Conservation (phyloP, 2,888 invertebrate genomes). For the Adelognathus sp. region DNA sequence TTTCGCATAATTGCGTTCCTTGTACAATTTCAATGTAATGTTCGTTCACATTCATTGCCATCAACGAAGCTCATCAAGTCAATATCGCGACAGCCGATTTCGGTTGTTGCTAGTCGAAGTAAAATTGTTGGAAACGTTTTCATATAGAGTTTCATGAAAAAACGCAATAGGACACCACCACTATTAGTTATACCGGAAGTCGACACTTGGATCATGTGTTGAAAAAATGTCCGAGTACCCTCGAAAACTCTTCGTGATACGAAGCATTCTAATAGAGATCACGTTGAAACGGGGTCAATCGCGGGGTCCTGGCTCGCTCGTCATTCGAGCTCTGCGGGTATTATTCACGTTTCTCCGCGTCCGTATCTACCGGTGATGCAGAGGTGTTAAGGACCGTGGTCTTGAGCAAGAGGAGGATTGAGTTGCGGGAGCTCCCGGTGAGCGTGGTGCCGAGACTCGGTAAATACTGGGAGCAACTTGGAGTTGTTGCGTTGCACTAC, state of each 20-base stretch:
- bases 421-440: slow-evolving; percentile 49
- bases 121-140: too few species aligned
- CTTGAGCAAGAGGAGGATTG: slow-evolving; percentile 56
- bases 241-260: slow-evolving; percentile 9
- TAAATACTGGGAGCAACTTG: slow-evolving; percentile 61
- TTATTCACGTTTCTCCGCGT: slow-evolving; percentile 53
- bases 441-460: slow-evolving; percentile 47
- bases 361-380: slow-evolving; percentile 26
- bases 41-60: too few species aligned
- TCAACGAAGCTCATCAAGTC: too few species aligned
- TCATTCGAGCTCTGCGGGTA: slow-evolving; percentile 50
- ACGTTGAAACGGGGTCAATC: slow-evolving; percentile 57
- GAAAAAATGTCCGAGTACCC: slow-evolving; percentile 11
- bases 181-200: slow-evolving; percentile 39
- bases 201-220: slow-evolving; percentile 5
- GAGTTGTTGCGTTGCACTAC: slow-evolving; percentile 31
- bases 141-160: too few species aligned
- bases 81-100: too few species aligned
- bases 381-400: slow-evolving; percentile 56
- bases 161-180: too few species aligned
- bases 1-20: too few species aligned
- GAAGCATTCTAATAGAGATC: slow-evolving; percentile 51
- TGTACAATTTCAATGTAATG: too few species aligned
- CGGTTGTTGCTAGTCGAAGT: too few species aligned
- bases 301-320: slow-evolving; percentile 52